Conservation (phyloP, 1,140 invertebrate genomes). For the Gonatopus flavifemur region DNA sequence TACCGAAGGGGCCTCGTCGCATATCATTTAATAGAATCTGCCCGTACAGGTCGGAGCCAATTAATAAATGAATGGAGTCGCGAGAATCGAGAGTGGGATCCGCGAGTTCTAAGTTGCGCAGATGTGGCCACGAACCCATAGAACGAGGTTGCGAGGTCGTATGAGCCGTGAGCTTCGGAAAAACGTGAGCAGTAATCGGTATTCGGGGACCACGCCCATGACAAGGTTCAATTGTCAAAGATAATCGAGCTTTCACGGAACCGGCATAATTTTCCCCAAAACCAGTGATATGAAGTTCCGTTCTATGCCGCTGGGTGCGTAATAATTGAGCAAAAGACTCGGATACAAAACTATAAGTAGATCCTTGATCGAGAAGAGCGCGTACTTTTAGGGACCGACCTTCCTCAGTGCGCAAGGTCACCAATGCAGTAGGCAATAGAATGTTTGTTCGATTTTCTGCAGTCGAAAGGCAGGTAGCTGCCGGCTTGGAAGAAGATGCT, state of each 20-base stretch:
- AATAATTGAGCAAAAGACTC: constrained; percentile 5
- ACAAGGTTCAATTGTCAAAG: constrained; percentile 6
- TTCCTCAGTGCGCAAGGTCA: background rate
- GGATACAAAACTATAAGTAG: constrained; percentile 8
- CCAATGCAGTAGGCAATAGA: background rate
- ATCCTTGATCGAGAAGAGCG: constrained; percentile 17
- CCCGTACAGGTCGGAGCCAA: constrained; percentile 18
- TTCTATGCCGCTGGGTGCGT: constrained; percentile 2
- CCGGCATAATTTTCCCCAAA: constrained; percentile 7
- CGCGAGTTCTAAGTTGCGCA: constrained; percentile 9
- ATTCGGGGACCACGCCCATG: background rate
- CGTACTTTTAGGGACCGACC: constrained; percentile 2
- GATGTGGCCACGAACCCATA: constrained; percentile 12
- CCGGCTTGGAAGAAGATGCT: too few relatives aligned
- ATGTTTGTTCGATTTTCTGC: background rate
- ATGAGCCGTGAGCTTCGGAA: constrained; percentile 12
- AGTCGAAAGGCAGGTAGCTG: too few relatives aligned
- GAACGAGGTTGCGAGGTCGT: background rate
- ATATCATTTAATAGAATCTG: constrained; percentile 4
- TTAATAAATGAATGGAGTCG: constrained; percentile 9
- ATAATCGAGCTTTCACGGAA: background rate
- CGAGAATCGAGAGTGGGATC: constrained; percentile 13
- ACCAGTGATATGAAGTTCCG: too few relatives aligned
- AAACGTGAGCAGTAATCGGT: constrained; percentile 2
- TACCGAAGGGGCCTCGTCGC: constrained; percentile 10